These are phyloP conservation scores for Patiria pectinifera DNA, from an alignment of 53 echinoderm and acorn worm genomes.

Conservation along the genomic window DNA sequence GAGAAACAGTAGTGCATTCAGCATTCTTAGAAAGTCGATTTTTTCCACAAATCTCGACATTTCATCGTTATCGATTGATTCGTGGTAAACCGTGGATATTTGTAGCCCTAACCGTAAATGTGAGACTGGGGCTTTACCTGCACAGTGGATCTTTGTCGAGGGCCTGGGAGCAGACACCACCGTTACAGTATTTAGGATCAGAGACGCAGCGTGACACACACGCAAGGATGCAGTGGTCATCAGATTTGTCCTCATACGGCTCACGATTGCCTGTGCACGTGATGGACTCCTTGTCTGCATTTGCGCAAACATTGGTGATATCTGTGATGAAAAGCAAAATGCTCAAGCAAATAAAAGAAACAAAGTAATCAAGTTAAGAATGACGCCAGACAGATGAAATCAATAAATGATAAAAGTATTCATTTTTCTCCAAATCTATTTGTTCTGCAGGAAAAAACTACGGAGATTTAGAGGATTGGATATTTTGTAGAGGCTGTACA, in stretches of 20 bases:
- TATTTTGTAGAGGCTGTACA: too few species aligned
- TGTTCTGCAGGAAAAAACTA: too few species aligned
- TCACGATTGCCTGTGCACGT: not conserved
- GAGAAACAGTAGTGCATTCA: too few species aligned
- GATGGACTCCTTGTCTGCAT: not conserved
- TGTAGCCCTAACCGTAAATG: not conserved
- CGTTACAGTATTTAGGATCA: slow-evolving; percentile 2
- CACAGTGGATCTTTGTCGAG: not conserved
- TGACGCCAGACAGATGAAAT: not conserved
- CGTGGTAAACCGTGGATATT: too few species aligned
- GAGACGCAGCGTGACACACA: slow-evolving; percentile 13
- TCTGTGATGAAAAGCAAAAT: not conserved
- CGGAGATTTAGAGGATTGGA: too few species aligned
- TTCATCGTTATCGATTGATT: not conserved
- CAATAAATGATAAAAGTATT: too few species aligned
- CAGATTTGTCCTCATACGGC: not conserved
- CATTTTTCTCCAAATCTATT: too few species aligned
- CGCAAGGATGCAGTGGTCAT: not conserved
- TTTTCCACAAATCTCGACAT: not conserved
- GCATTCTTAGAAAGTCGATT: too few species aligned
- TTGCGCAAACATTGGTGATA: slow-evolving; percentile 12
- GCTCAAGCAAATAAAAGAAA: not conserved
- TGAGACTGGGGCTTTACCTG: not conserved
- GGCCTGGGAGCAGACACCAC: slow-evolving; percentile 1
- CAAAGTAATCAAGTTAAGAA: not conserved